Conservation (phyloP, 2,888 invertebrate species). For the Agrochola circellaris region DNA sequence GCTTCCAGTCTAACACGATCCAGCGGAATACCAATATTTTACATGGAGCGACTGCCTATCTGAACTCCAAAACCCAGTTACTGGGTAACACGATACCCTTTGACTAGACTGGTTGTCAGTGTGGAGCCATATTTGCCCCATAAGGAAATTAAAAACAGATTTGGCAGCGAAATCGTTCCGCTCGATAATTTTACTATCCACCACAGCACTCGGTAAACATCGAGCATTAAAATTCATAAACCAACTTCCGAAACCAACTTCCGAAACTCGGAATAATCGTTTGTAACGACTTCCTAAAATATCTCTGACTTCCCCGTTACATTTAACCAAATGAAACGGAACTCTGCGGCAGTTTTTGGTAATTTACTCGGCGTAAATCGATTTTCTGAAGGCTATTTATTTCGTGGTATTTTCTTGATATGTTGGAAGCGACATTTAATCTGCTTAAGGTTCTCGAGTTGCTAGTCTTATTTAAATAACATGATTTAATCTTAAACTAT, state of each 20-base stretch:
- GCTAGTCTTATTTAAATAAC: neutral
- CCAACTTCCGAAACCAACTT: slow-evolving; percentile 40
- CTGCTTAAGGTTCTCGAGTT: neutral
- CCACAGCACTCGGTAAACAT: slow-evolving; percentile 9
- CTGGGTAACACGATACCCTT: neutral
- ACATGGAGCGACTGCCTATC: neutral
- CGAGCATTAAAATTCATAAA: slow-evolving; percentile 46
- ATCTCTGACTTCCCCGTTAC: slow-evolving; percentile 12
- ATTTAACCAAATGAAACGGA: slow-evolving; percentile 18
- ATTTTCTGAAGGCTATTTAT: slow-evolving; percentile 29
- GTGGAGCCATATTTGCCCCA: neutral
- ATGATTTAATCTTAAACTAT: neutral
- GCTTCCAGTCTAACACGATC: neutral
- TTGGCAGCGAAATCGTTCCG: slow-evolving; percentile 42
- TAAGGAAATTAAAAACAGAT: slow-evolving; percentile 46
- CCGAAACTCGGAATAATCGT: slow-evolving; percentile 30
- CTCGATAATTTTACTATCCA: slow-evolving; percentile 31
- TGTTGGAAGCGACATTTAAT: slow-evolving; percentile 1
- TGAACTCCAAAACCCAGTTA: neutral
- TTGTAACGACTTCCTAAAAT: slow-evolving; percentile 44
- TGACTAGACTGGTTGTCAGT: neutral
- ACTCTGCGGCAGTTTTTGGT: slow-evolving; percentile 1
- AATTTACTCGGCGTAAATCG: slow-evolving; percentile 25
- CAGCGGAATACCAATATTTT: neutral
- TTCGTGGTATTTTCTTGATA: slow-evolving; percentile 18